Evolutionary conservation across 1,140 invertebrate genomes (phyloP), one percentile per base, ranked within the genome.

Genomic region (Bicyclus anynana): DNA sequence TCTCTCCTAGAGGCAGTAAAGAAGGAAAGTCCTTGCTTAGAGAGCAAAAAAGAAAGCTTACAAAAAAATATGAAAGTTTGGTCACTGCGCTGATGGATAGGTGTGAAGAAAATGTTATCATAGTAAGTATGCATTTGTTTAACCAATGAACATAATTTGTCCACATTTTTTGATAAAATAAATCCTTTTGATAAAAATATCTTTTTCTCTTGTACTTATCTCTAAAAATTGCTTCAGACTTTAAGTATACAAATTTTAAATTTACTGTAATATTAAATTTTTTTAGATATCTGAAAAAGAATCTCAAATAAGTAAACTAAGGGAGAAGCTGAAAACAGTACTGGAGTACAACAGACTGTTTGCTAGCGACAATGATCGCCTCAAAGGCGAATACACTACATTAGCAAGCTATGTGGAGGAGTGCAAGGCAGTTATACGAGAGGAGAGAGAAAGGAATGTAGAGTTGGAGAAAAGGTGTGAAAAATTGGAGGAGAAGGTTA

Each of bases 311-410:
- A 17, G 58, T 53, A 87, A 87, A 72, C 44, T 87, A 6, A 84
- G 75, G 37, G 84, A 85, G 16, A 87, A 87, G 66, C 53, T 87
- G 0, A 84, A 81, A 62, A 62, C 74, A 1, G 76, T 87, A 0
- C 56, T 85, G 10, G 80, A 84, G 40, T 87, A 87, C 47, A 87
- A 85, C 53, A 75, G 76, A 57, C 27, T 84, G 6, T 87, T 87
- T 57, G 74, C 84, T 0, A 79, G 82, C 55, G 84, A 87, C 49
- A 85, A 85, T 40, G 84, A 87, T 29, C 58, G 72, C 9, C 47
- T 87, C 1, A 77, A 77, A 46, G 57, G 21, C 2, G 76, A 87
- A 46, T 69, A 84, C 42, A 65, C 64, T 0, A 74, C 72, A 6
- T 51, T 83, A 5, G 63, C 74, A 0, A 77, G 71, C 37, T 85